phyloP scores from a whole-genome alignment of 2,797 vertebrate species.

The Carcharodon carcharias region DNA sequence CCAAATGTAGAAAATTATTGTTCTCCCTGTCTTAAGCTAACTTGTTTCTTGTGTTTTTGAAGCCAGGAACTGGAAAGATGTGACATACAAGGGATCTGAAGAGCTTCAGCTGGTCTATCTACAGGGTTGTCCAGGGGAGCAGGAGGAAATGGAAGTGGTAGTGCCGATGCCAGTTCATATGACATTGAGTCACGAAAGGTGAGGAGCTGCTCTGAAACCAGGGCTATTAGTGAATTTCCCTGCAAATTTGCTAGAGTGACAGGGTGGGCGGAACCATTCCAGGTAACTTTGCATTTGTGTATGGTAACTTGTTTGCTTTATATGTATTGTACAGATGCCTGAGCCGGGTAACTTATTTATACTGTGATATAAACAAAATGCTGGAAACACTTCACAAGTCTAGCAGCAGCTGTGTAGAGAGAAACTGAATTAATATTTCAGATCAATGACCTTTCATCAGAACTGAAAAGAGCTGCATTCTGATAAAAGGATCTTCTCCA shows the following conservation, averaged over 20 bases:
- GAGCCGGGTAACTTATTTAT: not conserved
- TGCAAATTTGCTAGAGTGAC: not conserved
- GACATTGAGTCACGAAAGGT: slow-evolving; percentile 75
- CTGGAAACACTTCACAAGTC: not conserved
- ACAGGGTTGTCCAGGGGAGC: slow-evolving; percentile 67
- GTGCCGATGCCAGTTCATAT: slow-evolving; percentile 67
- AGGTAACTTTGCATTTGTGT: not conserved
- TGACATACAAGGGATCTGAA: slow-evolving; percentile 62
- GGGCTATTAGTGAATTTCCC: not conserved
- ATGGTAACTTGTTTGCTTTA: not conserved
- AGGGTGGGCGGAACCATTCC: not conserved
- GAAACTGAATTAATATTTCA: not conserved
- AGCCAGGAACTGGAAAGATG: slow-evolving; percentile 73
- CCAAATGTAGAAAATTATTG: not conserved
- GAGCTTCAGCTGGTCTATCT: slow-evolving; percentile 76
- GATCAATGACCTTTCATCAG: not conserved
- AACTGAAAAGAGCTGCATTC: not conserved
- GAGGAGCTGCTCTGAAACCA: slow-evolving; percentile 35
- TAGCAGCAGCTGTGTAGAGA: not conserved
- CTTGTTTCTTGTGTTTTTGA: slow-evolving; percentile 31
- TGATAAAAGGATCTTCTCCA: not conserved
- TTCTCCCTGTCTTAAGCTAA: not conserved
- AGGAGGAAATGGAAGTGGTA: slow-evolving; percentile 60
- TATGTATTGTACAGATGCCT: not conserved
- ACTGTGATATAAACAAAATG: not conserved